Percentiles rank a stretch among this genome's conserved stretches.
Evolutionary conservation across 2,888 invertebrate species (phyloP).

Genomic region (Slavum lentiscoides): DNA sequence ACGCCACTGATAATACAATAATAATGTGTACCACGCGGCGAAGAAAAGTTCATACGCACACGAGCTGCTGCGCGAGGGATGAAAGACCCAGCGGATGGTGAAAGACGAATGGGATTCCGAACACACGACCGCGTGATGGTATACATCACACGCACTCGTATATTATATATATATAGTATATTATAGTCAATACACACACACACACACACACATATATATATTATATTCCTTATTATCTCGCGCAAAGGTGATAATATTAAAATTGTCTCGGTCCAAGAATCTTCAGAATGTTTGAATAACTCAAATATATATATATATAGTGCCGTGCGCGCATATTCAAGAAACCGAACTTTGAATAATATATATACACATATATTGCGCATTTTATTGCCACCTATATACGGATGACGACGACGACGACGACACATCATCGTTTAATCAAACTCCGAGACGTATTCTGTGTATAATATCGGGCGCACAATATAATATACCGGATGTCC

Average conservation of each 20-base stretch:
- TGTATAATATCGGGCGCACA: no score
- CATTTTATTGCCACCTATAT: constrained; percentile 52
- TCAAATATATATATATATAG: neutral
- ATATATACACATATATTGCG: constrained; percentile 39
- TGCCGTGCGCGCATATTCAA: constrained; percentile 28
- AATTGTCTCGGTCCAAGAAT: constrained; percentile 50
- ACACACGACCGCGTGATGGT: neutral
- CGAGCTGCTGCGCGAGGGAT: no score
- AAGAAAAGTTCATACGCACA: no score
- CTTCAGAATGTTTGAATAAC: constrained; percentile 52
- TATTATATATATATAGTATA: neutral
- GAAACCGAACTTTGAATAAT: constrained; percentile 38
- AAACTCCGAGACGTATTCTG: constrained; percentile 23
- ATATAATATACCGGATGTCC: neutral
- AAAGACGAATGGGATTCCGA: constrained; percentile 34
- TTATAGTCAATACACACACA: neutral
- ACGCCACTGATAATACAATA: no score
- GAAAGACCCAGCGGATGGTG: no score
- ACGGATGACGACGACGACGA: neutral
- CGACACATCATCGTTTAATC: constrained; percentile 43
- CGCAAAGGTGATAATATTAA: constrained; percentile 51
- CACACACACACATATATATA: no score
- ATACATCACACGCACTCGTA: no score
- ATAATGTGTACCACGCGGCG: no score
- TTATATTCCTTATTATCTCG: constrained; percentile 37